Evolutionary conservation across 1,140 invertebrate species (phyloP), one percentile per base, ranked within the genome.

Genomic region (Rhyacophila brunnea): DNA sequence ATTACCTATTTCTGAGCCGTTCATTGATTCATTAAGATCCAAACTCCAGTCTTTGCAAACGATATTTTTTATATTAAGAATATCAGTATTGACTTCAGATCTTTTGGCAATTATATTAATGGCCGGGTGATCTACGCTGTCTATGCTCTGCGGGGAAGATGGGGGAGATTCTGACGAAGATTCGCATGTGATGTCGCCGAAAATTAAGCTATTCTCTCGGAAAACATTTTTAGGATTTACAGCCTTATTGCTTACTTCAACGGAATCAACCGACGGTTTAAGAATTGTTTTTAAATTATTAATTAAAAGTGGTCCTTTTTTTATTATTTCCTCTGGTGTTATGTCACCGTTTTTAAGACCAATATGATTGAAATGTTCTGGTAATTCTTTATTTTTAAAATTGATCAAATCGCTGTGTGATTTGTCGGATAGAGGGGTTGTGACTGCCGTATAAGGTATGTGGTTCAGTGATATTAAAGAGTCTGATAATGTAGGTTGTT

Each of bases 171-270:
- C 63, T 4, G 36, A 28, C 1, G 57, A 50, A 1, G 63, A 60
- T 56, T 51, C 63, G 14, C 59, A 45, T 3, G 63, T 65, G 19
- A 65, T 60, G 32, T 65, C 63, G 5, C 63, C 63, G 13, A 60
- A 65, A 44, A 65, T 61, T 6, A 65, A 20, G 51, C 58, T 65
- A 11, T 56, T 64, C 48, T 64, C 62, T 40, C 62, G 52, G 14
- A 64, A 64, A 7, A 64, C 62, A 32, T 44, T 60, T 45, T 64
- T 64, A 1, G 62, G 58, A 61, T 65, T 60, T n/a, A 54, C 58
- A 20, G 34, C 46, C 17, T 49, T 57, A 23, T 18, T 46, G 19
- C 53, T 62, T 2, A 40, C 2, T 2, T 13, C 6, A 18, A 42
- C 42, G 15, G 36, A 13, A 18, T 60, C 52, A n/a, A 5, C 14